These are phyloP conservation scores for Itoplectis maculator DNA, from an alignment of 2,888 invertebrate species.

Conservation along the genomic window DNA sequence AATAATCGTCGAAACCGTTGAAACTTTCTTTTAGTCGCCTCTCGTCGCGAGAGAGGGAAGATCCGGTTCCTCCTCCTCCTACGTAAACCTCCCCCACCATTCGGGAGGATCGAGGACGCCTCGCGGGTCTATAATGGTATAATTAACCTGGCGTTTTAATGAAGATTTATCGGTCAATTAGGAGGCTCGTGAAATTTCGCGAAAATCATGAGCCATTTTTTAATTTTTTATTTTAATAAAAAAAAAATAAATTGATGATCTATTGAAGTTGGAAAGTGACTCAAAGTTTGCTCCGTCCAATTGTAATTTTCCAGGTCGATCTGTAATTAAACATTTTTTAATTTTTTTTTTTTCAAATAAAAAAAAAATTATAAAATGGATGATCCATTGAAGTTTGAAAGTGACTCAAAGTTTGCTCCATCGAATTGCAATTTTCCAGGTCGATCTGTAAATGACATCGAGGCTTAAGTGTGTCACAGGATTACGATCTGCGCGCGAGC, in stretches of 20 bases:
- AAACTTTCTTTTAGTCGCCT: slow-evolving; percentile 65
- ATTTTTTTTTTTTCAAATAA: no score
- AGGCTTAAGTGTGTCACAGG: slow-evolving; percentile 49
- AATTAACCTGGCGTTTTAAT: slow-evolving; percentile 80
- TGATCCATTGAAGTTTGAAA: neutral
- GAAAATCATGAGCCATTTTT: no score
- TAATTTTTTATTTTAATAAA: no score
- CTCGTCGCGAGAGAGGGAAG: slow-evolving; percentile 14
- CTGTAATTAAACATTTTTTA: no score
- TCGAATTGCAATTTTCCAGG: slow-evolving; percentile 6
- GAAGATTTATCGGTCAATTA: slow-evolving; percentile 81
- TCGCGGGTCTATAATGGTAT: slow-evolving; percentile 66
- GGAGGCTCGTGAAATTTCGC: slow-evolving; percentile 44
- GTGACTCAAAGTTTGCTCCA: neutral
- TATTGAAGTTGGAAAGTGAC: slow-evolving; percentile 1
- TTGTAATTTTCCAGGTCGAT: slow-evolving; percentile 10
- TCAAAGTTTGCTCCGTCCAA: slow-evolving; percentile 7
- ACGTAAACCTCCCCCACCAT: slow-evolving; percentile 1
- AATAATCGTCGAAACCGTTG: slow-evolving; percentile 61
- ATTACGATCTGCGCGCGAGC: slow-evolving; percentile 52
- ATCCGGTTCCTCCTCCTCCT: slow-evolving; percentile 40
- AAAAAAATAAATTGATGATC: no score
- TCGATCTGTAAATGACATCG: slow-evolving; percentile 52
- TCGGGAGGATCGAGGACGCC: neutral
- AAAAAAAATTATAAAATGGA: no score